These are phyloP conservation scores for Ceyx erithaca DNA, from an alignment of 2,797 vertebrate genomes.

Conservation along the genomic window DNA sequence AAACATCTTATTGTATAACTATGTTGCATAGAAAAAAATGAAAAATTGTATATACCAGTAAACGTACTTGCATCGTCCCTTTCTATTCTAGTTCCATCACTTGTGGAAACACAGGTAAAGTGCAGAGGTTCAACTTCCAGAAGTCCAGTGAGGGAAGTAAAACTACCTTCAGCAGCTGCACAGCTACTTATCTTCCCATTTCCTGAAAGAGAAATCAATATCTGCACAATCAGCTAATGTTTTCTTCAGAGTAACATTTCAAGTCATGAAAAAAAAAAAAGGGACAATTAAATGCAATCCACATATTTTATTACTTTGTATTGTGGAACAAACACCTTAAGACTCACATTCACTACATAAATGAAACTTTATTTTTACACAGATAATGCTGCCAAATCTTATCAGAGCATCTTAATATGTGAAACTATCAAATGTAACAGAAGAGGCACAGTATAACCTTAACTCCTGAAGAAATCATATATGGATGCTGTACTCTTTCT, in stretches of 20 bases:
- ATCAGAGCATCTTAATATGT: not conserved
- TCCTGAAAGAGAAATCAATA: constrained; percentile 77
- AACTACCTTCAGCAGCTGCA: constrained; percentile 97
- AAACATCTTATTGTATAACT: not conserved
- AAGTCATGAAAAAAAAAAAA: not conserved
- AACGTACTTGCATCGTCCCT: constrained; percentile 99
- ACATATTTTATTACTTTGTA: not conserved
- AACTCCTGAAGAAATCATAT: not conserved
- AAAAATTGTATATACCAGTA: constrained; percentile 88
- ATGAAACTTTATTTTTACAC: not conserved
- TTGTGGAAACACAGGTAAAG: constrained; percentile 98
- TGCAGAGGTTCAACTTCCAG: constrained; percentile 98
- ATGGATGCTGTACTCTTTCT: not conserved
- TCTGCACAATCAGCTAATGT: not conserved
- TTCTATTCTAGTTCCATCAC: constrained; percentile 98
- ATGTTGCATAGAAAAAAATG: constrained; percentile 60
- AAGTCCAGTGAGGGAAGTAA: constrained; percentile 96
- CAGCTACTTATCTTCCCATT: constrained; percentile 94
- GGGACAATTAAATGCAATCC: not conserved
- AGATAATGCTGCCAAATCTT: not conserved
- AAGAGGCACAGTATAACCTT: not conserved
- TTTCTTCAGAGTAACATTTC: not conserved
- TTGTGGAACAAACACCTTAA: not conserved
- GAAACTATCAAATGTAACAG: not conserved
- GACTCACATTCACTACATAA: not conserved